phyloP scores from a whole-genome alignment of 2,113 vertebrate species.

The Poecilia latipinna region DNA sequence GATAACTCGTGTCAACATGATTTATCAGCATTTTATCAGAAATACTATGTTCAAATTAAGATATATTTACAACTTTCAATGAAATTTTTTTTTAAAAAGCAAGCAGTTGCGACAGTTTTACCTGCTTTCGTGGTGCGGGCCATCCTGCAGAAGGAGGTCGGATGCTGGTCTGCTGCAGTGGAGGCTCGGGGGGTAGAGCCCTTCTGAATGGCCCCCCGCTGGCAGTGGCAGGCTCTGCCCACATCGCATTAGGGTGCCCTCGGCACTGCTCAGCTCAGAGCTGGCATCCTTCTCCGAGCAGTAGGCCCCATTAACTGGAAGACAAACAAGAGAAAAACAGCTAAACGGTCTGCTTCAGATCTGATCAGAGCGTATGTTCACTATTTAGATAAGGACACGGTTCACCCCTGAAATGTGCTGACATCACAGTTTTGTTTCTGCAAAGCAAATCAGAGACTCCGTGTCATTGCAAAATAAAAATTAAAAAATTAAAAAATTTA shows the following conservation, averaged over 20 bases:
- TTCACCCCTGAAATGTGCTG: background rate
- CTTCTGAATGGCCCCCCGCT: slow-evolving; percentile 74
- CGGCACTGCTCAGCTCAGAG: slow-evolving; percentile 75
- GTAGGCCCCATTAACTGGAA: slow-evolving; percentile 83
- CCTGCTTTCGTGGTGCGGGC: slow-evolving; percentile 81
- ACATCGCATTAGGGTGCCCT: slow-evolving; percentile 78
- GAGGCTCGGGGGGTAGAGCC: slow-evolving; percentile 78
- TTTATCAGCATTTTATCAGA: slow-evolving; percentile 6
- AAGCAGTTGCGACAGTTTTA: slow-evolving; percentile 57
- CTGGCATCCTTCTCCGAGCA: slow-evolving; percentile 83
- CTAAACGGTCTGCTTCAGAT: background rate
- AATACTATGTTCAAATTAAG: slow-evolving; percentile 37
- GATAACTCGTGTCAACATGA: slow-evolving; percentile 25
- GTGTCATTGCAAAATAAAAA: background rate
- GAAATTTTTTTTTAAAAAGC: slow-evolving; percentile 2
- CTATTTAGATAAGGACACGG: background rate
- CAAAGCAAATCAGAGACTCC: slow-evolving; percentile 7
- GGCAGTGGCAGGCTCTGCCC: slow-evolving; percentile 80
- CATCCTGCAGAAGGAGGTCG: slow-evolving; percentile 75
- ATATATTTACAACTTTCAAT: slow-evolving; percentile 27
- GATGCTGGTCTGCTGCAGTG: slow-evolving; percentile 80
- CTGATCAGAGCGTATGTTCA: background rate
- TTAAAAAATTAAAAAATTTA: no score
- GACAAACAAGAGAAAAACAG: slow-evolving; percentile 6
- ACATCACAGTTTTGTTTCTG: background rate